Base-by-base conservation (phyloP, 2,797 vertebrate species). In the Paguma larvata region DNA sequence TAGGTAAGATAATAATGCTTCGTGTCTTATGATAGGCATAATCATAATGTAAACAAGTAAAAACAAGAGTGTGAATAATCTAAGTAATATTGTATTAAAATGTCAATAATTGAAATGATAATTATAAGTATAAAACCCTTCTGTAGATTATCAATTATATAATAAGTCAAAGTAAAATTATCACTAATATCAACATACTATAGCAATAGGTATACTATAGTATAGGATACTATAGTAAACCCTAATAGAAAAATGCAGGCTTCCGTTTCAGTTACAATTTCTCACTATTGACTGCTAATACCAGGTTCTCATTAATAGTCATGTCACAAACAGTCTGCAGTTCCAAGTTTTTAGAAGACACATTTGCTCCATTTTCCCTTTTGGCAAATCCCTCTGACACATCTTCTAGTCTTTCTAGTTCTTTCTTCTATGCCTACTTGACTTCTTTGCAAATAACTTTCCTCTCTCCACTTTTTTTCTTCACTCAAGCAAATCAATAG, bases 11-110 rank as follows among this genome's bases (percentile, higher is more conserved):
- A 85, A 62, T 46, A 23, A 70, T 82, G 9, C 3, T 75, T 59
- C 95, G 15, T 63, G n/a, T 87, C 65, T 68, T 6, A 84, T 72
- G 14, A 89, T 25, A 56, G 38, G 21, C 10, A 91, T 48, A 70
- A 21, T 70, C 53, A 91, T 56, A 75, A 90, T 85, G 2, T 70
- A 75, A 95, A 88, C 30, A 83, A 65, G 51, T 83, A 85, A 59
- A 53, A 79, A 23, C 46, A 87, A 59, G 56, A 67, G 34, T 65
- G 72, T 48, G 16, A 92, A 51, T 53, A 68, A 23, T 13, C 65
- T 62, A 91, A 67, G 15, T 83, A 7, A 59, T n/a, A 38, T 30
- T 80, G 15, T 38, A 25, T 77, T 83, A 21, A 68, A 80, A 93
- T 75, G 15, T 41, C 56, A 48, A 4, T 85, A 91, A 59, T 56